Evolutionary conservation across 2,888 invertebrate species (phyloP), one percentile per base, ranked within the genome.

Genomic region (Luperina testacea): DNA sequence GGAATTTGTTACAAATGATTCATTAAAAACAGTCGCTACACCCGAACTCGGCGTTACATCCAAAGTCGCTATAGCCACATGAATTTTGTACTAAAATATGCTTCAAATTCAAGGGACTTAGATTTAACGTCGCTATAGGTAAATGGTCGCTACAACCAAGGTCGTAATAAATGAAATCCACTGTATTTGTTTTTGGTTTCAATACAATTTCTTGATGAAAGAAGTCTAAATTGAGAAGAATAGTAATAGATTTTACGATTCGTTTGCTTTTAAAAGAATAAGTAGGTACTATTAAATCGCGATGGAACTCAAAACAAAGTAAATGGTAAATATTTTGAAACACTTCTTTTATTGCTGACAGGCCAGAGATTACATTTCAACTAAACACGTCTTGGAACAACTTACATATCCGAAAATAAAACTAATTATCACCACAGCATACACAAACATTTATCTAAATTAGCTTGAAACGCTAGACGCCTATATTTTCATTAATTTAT

Each of bases 401-500:
- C 82, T 83, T 78, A 78, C 71, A 79, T 78, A 82, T 76, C 70
- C 77, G 67, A 82, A 75, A 83, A 77, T 84, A 89, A 83, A 83
- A 82, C 71, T 83, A 89, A 78, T 72, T 84, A 89, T 87, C 82
- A 88, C 83, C 87, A 88, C 83, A 76, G 74, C 80, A 82, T 82
- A 85, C 81, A 78, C 81, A 78, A 86, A 84, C 68, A 80, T 80
- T 82, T 86, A 79, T 85, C 81, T 85, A 82, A 87, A 86, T 87
- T 84, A 82, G 65, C 75, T 81, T 80, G 71, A 82, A 87, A 82
- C 77, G 79, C 89, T 88, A 87, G 71, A 71, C 32, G 65, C 74
- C 84, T 87, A 89, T 59, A 63, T 63, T 71, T 83, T 84, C 68
- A 78, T 85, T 78, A 83, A 86, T 81, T 81, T 86, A 82, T 74